Conservation (phyloP, 2,113 vertebrate genomes). For the Connochaetes taurinus region DNA sequence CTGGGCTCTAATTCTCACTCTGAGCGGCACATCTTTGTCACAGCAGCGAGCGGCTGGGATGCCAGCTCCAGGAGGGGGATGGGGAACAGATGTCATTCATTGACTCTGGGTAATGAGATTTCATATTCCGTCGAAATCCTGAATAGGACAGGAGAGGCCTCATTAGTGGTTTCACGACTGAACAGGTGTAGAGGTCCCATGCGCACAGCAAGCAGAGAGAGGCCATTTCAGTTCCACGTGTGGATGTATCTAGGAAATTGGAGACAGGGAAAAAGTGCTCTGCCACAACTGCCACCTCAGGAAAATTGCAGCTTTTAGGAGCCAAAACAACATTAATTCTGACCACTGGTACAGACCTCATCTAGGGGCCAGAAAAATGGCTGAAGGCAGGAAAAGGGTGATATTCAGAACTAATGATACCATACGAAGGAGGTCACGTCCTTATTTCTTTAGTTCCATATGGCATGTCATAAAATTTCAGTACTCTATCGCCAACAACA, state of each 20-base stretch:
- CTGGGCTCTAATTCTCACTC: conserved; percentile 3
- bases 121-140: conserved; percentile 61
- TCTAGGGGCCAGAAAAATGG: background rate
- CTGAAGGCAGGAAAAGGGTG: background rate
- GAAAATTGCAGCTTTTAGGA: conserved; percentile 48
- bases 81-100: conserved; percentile 67
- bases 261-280: background rate
- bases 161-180: conserved; percentile 54
- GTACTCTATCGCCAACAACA: conserved; percentile 42
- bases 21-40: background rate
- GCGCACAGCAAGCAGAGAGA: conserved; percentile 47
- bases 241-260: conserved; percentile 29
- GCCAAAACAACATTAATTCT: conserved; percentile 35
- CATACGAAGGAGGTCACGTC: background rate
- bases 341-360: background rate
- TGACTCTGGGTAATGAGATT: conserved; percentile 70
- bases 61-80: background rate
- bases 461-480: conserved; percentile 57
- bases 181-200: conserved; percentile 62
- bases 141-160: conserved; percentile 43
- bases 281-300: conserved; percentile 48
- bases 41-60: background rate
- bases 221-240: conserved; percentile 49
- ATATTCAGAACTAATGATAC: background rate
- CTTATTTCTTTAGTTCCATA: conserved; percentile 49